A percentile compares a stretch with the other conserved stretches of the same genome.
Evolutionary conservation across 35 echinoderm and acorn worm genomes (phyloP).

Genomic region (Ophioderma brevispina): DNA sequence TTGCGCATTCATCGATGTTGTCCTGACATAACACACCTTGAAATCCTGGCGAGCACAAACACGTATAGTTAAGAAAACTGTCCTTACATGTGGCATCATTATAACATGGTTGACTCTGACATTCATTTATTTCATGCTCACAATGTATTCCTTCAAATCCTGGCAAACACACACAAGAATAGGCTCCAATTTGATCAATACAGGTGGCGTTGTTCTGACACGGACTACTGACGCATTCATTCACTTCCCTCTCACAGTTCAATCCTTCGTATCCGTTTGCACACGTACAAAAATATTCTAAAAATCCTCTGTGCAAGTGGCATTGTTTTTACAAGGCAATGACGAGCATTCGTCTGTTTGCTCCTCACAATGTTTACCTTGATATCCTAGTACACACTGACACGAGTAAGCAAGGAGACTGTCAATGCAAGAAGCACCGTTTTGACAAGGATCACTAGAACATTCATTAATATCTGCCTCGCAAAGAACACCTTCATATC

Average conservation of each 20-base stretch:
- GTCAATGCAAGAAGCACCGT: conserved; percentile 24
- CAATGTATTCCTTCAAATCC: conserved; percentile 40
- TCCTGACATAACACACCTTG: conserved; percentile 44
- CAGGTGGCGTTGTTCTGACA: conserved; percentile 54
- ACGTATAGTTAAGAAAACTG: conserved; percentile 30
- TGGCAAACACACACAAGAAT: conserved; percentile 35
- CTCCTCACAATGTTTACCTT: too few species aligned
- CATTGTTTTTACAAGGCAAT: too few species aligned
- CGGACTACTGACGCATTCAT: conserved; percentile 47
- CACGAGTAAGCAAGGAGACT: neutral
- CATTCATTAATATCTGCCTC: conserved; percentile 67
- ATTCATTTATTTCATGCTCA: conserved; percentile 53
- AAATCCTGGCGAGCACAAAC: conserved; percentile 44
- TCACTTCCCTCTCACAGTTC: conserved; percentile 44
- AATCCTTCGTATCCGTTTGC: conserved; percentile 35
- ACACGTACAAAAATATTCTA: too few species aligned
- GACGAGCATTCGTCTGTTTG: too few species aligned
- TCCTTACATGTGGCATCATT: conserved; percentile 50
- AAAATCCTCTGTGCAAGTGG: conserved; percentile 12
- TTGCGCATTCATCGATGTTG: conserved; percentile 66
- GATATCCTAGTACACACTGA: neutral
- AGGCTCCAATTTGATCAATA: conserved; percentile 7
- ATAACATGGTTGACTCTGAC: conserved; percentile 58
- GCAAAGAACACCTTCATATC: conserved; percentile 62
- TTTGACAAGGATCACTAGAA: conserved; percentile 45